Evolutionary conservation across 2,888 invertebrate genomes (phyloP), one percentile per base, ranked within the genome.

Genomic region (Lacanobia wlatinum): DNA sequence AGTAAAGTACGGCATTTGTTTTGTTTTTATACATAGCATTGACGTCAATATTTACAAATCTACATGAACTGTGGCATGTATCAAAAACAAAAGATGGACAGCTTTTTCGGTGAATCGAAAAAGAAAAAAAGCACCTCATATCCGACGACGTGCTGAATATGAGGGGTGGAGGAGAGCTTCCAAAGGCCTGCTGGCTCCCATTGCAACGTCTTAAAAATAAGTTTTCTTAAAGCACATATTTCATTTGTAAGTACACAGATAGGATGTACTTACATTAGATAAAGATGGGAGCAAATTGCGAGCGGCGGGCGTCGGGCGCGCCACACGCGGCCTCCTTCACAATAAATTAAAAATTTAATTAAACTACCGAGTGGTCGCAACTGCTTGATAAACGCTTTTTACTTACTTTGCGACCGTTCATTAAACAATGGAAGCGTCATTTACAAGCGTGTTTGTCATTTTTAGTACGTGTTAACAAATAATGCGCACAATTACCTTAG

Each of bases 311-410:
- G 80, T 84, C 84, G 83, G 84, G 82, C 81, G 82, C 81, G 84
- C 90, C 90, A 90, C 89, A 92, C 91, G 91, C 91, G 90, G 89
- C 89, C 89, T 87, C 87, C 90, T 92, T 90, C 90, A 92, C 91
- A 91, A 94, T 94, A 94, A 94, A 94, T 94, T 94, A 93, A 94
- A 94, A 94, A 91, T 93, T 94, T 94, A 94, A 94, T 94, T 94
- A 94, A 94, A 94, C 89, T 92, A 91, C 90, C 90, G 89, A 90
- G 91, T 91, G 92, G 91, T 91, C 90, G 90, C 91, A 90, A 92
- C 90, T 91, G 92, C 92, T 92, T 93, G 93, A 94, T 94, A 93
- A 93, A 93, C 90, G 92, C 85, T 91, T 91, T 90, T 91, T 90
- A 88, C 90, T 91, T 87, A 86, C 89, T 88, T 90, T 87, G 86